phyloP scores from a whole-genome alignment of 2,888 invertebrate species.

The Calameuta idolon region DNA sequence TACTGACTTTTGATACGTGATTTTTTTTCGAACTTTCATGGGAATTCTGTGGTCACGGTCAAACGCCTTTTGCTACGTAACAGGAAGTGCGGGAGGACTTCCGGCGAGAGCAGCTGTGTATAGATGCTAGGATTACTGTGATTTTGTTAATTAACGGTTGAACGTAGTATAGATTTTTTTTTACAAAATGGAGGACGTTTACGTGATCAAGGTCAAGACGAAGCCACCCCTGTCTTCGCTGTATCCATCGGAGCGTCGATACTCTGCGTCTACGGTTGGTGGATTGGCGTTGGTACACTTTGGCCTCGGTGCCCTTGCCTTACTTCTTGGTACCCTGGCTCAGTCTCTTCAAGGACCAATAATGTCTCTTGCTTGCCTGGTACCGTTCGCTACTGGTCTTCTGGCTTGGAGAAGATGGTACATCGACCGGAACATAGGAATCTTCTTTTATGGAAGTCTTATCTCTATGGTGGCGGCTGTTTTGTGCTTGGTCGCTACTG shows the following conservation, averaged over 20 bases:
- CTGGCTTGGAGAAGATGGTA: conserved; percentile 77
- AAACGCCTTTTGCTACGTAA: conserved; percentile 23
- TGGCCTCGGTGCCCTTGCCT: conserved; percentile 72
- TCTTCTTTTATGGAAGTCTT: conserved; percentile 72
- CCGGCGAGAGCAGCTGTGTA: conserved; percentile 21
- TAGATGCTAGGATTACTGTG: neutral
- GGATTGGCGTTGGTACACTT: conserved; percentile 75
- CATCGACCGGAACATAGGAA: conserved; percentile 74
- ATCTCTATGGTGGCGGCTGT: conserved; percentile 71
- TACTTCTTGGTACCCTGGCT: conserved; percentile 72
- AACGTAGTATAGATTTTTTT: conserved; percentile 14
- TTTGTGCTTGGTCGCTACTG: conserved; percentile 66
- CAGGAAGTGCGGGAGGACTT: conserved; percentile 33
- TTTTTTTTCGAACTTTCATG: neutral
- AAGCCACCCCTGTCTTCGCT: conserved; percentile 72
- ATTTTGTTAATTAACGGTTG: neutral
- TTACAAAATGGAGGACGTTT: conserved; percentile 74
- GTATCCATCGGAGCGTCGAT: conserved; percentile 76
- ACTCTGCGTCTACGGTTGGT: conserved; percentile 76
- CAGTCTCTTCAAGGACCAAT: conserved; percentile 47
- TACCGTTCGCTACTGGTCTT: conserved; percentile 68
- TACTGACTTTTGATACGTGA: neutral
- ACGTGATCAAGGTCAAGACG: conserved; percentile 76
- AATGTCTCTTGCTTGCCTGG: conserved; percentile 44
- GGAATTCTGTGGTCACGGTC: conserved; percentile 27